A percentile compares a stretch with the other conserved stretches of the same genome.
Conservation (phyloP, 2,797 vertebrate species). For the Chromis chromis region DNA sequence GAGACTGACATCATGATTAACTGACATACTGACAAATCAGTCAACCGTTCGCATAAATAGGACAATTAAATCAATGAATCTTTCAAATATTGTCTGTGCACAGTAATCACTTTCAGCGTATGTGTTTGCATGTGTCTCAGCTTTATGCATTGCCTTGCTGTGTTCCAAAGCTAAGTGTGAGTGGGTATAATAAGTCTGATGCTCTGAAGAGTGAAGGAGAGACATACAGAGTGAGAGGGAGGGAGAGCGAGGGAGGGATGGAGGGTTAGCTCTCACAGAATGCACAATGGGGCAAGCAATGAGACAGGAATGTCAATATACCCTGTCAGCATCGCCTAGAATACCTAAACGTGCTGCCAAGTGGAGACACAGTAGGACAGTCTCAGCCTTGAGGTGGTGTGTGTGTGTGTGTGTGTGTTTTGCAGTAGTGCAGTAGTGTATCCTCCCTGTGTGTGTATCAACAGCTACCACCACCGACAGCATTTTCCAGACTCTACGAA, state of each 20-base stretch:
- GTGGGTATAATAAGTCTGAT: slow-evolving; percentile 72
- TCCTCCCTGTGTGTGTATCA: slow-evolving; percentile 37
- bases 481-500: slow-evolving; percentile 32
- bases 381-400: slow-evolving; percentile 69
- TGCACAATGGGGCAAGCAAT: slow-evolving; percentile 80
- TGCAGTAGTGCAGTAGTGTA: slow-evolving; percentile 21
- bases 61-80: slow-evolving; percentile 34
- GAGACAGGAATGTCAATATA: slow-evolving; percentile 84
- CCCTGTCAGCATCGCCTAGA: slow-evolving; percentile 73
- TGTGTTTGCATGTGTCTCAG: slow-evolving; percentile 30
- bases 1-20: slow-evolving; percentile 13
- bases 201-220: slow-evolving; percentile 56
- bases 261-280: slow-evolving; percentile 70
- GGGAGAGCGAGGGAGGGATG: slow-evolving; percentile 25
- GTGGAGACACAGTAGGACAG: slow-evolving; percentile 69
- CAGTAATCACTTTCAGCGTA: slow-evolving; percentile 41
- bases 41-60: slow-evolving; percentile 34
- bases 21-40: slow-evolving; percentile 27
- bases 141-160: slow-evolving; percentile 46
- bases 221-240: slow-evolving; percentile 33
- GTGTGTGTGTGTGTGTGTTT: slow-evolving; percentile 39
- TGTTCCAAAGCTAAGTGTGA: slow-evolving; percentile 59
- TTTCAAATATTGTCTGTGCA: slow-evolving; percentile 35
- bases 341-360: slow-evolving; percentile 77
- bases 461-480: slow-evolving; percentile 27